A percentile compares a stretch with the other conserved stretches of the same genome.
phyloP scores from a whole-genome alignment of 2,797 vertebrate genomes.

The Pangasius macronema region DNA sequence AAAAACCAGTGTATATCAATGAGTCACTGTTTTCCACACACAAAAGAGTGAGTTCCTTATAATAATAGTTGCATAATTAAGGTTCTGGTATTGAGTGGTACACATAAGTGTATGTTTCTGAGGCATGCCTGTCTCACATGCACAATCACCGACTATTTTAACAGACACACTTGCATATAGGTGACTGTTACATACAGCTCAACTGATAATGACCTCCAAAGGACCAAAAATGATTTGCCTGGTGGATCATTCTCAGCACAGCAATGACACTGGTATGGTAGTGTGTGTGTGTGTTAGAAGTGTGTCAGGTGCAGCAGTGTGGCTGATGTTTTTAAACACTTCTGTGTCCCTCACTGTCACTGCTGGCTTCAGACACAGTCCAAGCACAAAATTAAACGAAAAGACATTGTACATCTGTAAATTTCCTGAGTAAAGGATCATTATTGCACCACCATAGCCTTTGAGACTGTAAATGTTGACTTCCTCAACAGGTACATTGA shows the following conservation, averaged over 20 bases:
- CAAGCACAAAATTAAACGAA: not conserved
- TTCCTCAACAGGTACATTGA: constrained; percentile 83
- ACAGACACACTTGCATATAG: not conserved
- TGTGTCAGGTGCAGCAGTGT: not conserved
- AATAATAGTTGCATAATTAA: not conserved
- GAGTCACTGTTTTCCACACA: not conserved
- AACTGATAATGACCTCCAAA: not conserved
- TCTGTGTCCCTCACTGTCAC: not conserved
- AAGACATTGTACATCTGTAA: not conserved
- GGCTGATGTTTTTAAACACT: not conserved
- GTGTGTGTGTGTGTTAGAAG: not conserved
- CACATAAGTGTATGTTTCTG: not conserved
- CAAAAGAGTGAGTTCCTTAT: not conserved
- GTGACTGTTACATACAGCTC: not conserved
- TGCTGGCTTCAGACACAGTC: not conserved
- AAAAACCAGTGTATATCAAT: not conserved
- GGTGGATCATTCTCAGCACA: not conserved
- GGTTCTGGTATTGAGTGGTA: not conserved
- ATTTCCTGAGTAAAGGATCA: not conserved
- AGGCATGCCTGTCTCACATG: not conserved
- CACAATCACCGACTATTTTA: too few species aligned
- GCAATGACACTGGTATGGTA: not conserved
- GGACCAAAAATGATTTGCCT: not conserved
- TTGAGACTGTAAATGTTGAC: not conserved
- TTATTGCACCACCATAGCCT: not conserved